Evolutionary conservation across 2,888 invertebrate species (phyloP).

Genomic region (Volucella zonaria): DNA sequence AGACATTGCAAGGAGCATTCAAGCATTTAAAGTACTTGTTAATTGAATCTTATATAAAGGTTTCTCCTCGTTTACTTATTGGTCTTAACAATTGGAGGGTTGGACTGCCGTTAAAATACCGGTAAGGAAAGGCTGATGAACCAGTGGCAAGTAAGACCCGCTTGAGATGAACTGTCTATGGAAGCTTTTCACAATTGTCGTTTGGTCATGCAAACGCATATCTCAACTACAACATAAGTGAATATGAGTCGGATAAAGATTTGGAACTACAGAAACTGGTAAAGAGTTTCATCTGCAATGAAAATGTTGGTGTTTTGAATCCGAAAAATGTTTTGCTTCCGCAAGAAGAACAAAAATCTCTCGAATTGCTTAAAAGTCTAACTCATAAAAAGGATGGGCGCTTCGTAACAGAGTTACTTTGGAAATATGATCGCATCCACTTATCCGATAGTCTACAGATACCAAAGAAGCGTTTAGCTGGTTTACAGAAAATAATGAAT

Average conservation of each 20-base stretch:
- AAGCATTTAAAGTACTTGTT: no score
- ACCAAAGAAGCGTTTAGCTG: no score
- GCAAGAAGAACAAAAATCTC: background rate
- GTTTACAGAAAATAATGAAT: no score
- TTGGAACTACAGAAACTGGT: background rate
- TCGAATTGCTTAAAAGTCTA: background rate
- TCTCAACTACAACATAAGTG: constrained; percentile 1
- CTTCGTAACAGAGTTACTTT: no score
- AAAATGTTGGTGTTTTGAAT: background rate
- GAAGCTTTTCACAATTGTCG: background rate
- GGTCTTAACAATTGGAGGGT: background rate
- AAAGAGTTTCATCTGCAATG: background rate
- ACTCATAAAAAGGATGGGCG: background rate
- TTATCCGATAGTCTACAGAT: no score
- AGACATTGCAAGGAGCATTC: no score
- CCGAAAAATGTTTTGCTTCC: background rate
- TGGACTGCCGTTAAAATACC: background rate
- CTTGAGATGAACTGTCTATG: constrained; percentile 2
- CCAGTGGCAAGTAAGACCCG: constrained; percentile 3
- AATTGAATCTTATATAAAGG: no score
- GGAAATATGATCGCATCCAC: no score
- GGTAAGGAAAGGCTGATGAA: background rate
- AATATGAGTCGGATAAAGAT: background rate
- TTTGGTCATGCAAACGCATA: background rate
- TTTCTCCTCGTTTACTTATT: background rate